Conservation (phyloP, 2,888 invertebrate genomes). For the Amblyjoppa fuscipennis region DNA sequence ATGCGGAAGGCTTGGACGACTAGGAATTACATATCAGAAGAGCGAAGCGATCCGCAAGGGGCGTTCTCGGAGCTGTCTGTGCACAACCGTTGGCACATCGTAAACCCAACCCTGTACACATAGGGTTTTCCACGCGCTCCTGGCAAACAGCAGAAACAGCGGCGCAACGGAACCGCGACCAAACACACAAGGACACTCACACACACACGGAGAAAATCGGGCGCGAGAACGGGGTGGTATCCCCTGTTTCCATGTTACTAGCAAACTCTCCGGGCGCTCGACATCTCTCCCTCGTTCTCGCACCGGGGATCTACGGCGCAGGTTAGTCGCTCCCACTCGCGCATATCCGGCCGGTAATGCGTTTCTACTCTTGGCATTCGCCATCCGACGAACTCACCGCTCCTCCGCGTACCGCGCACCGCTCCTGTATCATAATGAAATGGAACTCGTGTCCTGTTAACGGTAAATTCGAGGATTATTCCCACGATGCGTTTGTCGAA, state of each 20-base stretch:
- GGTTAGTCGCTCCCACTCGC: conserved; percentile 13
- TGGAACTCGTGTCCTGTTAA: conserved; percentile 59
- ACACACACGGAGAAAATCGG: conserved; percentile 24
- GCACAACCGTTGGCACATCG: conserved; percentile 10
- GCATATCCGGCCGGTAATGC: conserved; percentile 61
- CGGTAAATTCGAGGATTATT: conserved; percentile 55
- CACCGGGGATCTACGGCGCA: background rate
- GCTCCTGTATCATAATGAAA: conserved; percentile 56
- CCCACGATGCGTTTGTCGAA: conserved; percentile 36
- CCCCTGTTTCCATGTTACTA: conserved; percentile 60
- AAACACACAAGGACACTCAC: conserved; percentile 46
- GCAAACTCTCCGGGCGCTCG: conserved; percentile 2
- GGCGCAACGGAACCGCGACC: conserved; percentile 45
- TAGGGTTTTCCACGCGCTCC: conserved; percentile 42
- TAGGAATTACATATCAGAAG: conserved; percentile 26
- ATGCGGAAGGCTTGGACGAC: conserved; percentile 18
- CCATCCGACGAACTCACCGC: conserved; percentile 13
- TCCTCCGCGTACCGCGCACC: background rate
- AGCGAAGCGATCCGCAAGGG: conserved; percentile 36
- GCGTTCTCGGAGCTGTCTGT: background rate
- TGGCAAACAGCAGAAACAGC: conserved; percentile 44
- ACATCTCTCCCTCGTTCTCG: conserved; percentile 14
- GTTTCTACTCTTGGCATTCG: conserved; percentile 50
- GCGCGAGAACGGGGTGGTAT: conserved; percentile 4
- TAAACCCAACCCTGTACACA: conserved; percentile 1